Evolutionary conservation across 2,888 invertebrate genomes (phyloP), one percentile per base, ranked within the genome.

Genomic region (Hyalella azteca): DNA sequence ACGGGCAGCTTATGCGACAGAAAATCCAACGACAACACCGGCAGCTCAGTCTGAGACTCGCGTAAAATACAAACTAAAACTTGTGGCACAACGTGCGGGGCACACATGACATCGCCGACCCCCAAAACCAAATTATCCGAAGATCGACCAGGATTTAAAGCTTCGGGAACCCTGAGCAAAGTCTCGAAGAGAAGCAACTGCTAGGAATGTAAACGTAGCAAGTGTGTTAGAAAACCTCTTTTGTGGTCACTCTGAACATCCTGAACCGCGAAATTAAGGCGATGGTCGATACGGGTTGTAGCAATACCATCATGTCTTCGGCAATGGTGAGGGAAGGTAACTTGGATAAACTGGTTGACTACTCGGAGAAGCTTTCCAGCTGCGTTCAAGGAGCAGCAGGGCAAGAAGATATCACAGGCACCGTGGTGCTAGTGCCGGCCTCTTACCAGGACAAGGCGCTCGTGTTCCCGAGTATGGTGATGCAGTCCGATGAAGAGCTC

Each of bases 381-480:
- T 79, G 39, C 45, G 79, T 79, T 0, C 66, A 79, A 49, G 79
- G 79, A 1, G 79, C 79, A 48, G 79, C 79, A 9, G 79, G 79
- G 32, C 22, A 73, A 32, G 79, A 45, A 19, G 73, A 22, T 22
- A 73, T 79, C 36, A 48, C 45, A 11, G 79, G 79, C 9, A 79
- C 79, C 26, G 73, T 79, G 26, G 49, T 73, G 11, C 32, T 79
- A 49, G 79, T 79, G 36, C 79, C 79, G 1, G 79, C 79, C 1
- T 49, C 22, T 19, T 48, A 66, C 48, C 73, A 49, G 9, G 39
- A 79, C 45, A 79, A 79, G 29, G 41, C 73, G 15, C 79, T 79
- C 4, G 45, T 79, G n/a, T 79, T 79, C 49, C 79, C 79, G 26
- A 73, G 79, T 29, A 79, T 79, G 79, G 73, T 79, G n/a, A 73